Base-by-base conservation (phyloP, 1,140 invertebrate genomes). In the Tetraneura akinire region DNA sequence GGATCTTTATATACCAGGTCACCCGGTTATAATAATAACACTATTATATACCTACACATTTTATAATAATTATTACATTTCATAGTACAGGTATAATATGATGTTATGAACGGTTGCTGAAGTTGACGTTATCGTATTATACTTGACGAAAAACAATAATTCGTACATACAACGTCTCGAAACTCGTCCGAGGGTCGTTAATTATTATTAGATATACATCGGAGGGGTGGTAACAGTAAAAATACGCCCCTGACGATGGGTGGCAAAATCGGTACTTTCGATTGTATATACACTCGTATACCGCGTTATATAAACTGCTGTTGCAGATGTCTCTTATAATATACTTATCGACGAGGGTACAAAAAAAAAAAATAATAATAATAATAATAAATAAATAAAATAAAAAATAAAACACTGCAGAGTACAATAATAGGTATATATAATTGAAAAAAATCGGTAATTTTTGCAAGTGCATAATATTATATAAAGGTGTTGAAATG, bases 311-410 rank as follows among this genome's bases (percentile, higher is more conserved):
- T n/a, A n/a, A n/a, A n/a, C 42, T 5, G 32, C 45, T 37, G 71
- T n/a, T 37, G 55, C 71, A 74, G 71, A 74, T 74, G 71, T 74
- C 51, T 74, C 29, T 74, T 73, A 37, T 37, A 53, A 73, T 53
- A 53, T 51, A 73, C 70, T 73, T 73, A 73, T 53, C 47, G 29
- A 49, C 45, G 29, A 29, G 47, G 70, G 47, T 29, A 45, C 8
- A 21, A 1, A 53, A 73, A 73, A 37, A 32, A 14, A 62, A 71
- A 26, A 71, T n/a, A n/a, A n/a, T n/a, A n/a, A n/a, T n/a, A n/a
- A n/a, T n/a, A n/a, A n/a, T n/a, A n/a, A n/a, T n/a, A n/a, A n/a
- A n/a, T 57, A 6, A 32, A 62, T 1, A 29, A 62, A 26, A 14
- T 37, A 37, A 37, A 37, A 37, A 3, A 37, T 37, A 37, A 37